Percentiles rank a stretch among this genome's conserved stretches.
phyloP scores from a whole-genome alignment of 2,113 vertebrate species.

The Oryzias melastigma region DNA sequence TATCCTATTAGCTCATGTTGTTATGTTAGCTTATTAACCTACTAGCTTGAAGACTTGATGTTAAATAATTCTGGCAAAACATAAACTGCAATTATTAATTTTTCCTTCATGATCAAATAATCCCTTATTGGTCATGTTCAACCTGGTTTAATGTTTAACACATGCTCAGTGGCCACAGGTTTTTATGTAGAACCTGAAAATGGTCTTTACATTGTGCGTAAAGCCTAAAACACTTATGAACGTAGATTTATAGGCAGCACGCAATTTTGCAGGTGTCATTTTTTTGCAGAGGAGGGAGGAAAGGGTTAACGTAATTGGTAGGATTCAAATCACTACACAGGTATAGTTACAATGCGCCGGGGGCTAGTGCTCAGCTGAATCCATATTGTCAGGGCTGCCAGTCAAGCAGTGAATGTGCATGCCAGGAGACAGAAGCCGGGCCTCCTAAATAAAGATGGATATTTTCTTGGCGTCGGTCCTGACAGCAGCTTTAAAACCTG shows the following conservation, averaged over 20 bases:
- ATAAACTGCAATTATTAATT: no score
- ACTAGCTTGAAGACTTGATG: no score
- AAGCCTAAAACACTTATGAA: no score
- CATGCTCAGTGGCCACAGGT: no score
- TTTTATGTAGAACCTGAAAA: no score
- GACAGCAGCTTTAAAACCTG: slow-evolving; percentile 34
- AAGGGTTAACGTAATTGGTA: slow-evolving; percentile 33
- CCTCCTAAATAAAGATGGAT: slow-evolving; percentile 62
- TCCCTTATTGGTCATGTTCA: no score
- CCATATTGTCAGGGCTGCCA: slow-evolving; percentile 68
- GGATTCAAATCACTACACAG: slow-evolving; percentile 36
- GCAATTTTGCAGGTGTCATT: slow-evolving; percentile 7
- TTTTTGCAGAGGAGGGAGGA: slow-evolving; percentile 21
- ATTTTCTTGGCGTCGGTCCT: slow-evolving; percentile 64
- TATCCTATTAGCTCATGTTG: no score
- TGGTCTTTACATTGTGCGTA: no score
- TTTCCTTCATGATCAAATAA: no score
- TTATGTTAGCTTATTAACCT: no score
- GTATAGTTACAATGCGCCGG: slow-evolving; percentile 43
- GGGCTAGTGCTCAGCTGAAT: slow-evolving; percentile 44
- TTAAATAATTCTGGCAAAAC: no score
- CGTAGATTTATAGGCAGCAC: neutral
- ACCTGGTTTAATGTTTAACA: no score
- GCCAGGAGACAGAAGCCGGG: slow-evolving; percentile 47
- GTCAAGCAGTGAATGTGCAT: slow-evolving; percentile 47